phyloP scores from a whole-genome alignment of 2,888 invertebrate genomes.

The Lamellibrachia columna region DNA sequence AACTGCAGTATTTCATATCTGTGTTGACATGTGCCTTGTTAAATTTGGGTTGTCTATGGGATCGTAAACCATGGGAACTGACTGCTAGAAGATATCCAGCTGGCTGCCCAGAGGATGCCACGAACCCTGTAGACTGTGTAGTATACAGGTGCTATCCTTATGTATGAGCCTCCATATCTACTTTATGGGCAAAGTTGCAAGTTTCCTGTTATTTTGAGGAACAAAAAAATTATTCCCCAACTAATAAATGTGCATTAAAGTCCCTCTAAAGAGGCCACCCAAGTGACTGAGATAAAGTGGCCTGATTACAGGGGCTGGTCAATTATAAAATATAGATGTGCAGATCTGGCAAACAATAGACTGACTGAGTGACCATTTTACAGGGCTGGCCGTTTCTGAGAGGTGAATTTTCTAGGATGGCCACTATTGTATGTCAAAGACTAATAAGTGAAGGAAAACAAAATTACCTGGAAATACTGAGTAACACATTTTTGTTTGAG shows the following conservation, averaged over 20 bases:
- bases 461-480: too few species aligned
- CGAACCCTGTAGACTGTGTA: not conserved
- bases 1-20: not conserved
- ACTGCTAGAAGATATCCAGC: not conserved
- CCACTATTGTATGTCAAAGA: too few species aligned
- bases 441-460: too few species aligned
- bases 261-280: not conserved
- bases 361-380: too few species aligned
- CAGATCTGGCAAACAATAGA: too few species aligned
- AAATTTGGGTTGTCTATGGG: not conserved
- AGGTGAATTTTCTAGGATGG: too few species aligned
- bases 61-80: not conserved
- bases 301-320: too few species aligned
- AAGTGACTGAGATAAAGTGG: too few species aligned
- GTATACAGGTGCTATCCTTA: not conserved
- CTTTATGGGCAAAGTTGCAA: not conserved
- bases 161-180: not conserved
- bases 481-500: too few species aligned
- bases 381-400: too few species aligned
- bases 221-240: not conserved
- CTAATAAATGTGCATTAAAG: not conserved
- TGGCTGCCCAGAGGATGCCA: not conserved
- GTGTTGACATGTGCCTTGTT: constrained; percentile 3
- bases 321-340: too few species aligned
- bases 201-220: not conserved